Base-by-base conservation (phyloP, 1,140 invertebrate genomes). In the Cyrtorhinus lividipennis region DNA sequence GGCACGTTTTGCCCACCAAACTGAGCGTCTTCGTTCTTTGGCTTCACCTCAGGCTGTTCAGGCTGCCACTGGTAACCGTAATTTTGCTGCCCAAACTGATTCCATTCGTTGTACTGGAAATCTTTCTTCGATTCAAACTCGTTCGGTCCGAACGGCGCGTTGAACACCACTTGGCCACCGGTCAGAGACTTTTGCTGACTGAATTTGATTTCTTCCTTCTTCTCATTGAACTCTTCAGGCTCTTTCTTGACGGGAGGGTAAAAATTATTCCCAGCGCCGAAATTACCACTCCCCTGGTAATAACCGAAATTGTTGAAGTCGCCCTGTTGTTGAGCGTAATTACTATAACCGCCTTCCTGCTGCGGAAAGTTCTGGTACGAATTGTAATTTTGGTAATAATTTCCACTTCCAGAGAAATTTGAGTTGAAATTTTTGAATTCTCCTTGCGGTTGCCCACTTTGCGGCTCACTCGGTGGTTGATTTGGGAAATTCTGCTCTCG, bases 311-410 rank as follows among this genome's bases (percentile, higher is more conserved):
- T 53, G 20, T 53, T 53, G 48, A 13, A 53, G 8, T 53, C 48
- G 12, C 48, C 48, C n/a, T n/a, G n/a, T n/a, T n/a, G n/a, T n/a
- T n/a, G n/a, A 3, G 10, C 20, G 18, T 53, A 53, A 12, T 22
- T 22, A 44, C 38, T 44, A 20, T 53, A 53, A 53, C 48, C 20
- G 18, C 48, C 48, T 38, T 38, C 30, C 38, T 44, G 38, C 20
- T 53, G 48, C 3, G 10, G 48, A 20, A 15, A 53, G 20, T 53
- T 53, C 12, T 10, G 48, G 48, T 53, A 53, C 10, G 10, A 13
- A 53, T 53, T 53, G 20, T 53, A 53, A 53, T 53, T 53, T 22
- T 53, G 48, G 18, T 53, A 53, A 20, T 53, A 53, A n/a, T n/a
- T n/a, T 5, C 48, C 48, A 5, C 20, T 22, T 10, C 20, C 20